Evolutionary conservation across 2,888 invertebrate genomes (phyloP), one percentile per base, ranked within the genome.

Genomic region (Agrotis ipsilon): DNA sequence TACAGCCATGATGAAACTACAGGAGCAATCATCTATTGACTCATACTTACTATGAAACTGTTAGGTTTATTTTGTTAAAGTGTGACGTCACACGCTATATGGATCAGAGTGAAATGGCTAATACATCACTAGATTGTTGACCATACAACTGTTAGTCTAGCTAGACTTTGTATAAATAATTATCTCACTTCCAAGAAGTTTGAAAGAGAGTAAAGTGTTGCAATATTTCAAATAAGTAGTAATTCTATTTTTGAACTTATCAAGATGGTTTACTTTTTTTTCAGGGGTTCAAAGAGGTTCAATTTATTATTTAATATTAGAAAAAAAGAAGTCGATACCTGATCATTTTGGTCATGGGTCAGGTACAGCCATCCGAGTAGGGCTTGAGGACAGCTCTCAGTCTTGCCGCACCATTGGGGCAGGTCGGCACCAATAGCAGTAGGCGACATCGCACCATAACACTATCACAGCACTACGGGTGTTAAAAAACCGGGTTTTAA

Each of bases 281-380:
- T 7, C 32, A 32, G 55, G 19, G 6, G 39, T 59, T 18, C 45
- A 27, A 27, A 43, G 5, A 55, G 45, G 39, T 48, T 49, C 18
- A 21, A 19, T 39, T 4, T 1, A n/a, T 59, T 71, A 63, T 2
- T 4, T 39, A 24, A 27, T 13, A 4, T 39, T 16, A 6, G 16
- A 14, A n/a, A 13, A 43, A 60, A 21, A 11, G 3, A 39, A 16
- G n/a, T 63, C 43, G 75, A 65, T 91, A 95, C 96, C 95, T 95
- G 95, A 76, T 95, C 96, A 85, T 95, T 96, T 73, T 96, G 95
- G 66, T 96, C 96, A 68, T 91, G 93, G 18, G 92, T 92, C 78
- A 95, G 86, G 83, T 94, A 96, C 58, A 95, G 92, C 96, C 96
- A 96, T 48, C 95, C 94, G 46, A 96, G 92, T 59, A 95, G 88